Conservation (phyloP, 2,113 vertebrate species). For the Euleptes europaea region DNA sequence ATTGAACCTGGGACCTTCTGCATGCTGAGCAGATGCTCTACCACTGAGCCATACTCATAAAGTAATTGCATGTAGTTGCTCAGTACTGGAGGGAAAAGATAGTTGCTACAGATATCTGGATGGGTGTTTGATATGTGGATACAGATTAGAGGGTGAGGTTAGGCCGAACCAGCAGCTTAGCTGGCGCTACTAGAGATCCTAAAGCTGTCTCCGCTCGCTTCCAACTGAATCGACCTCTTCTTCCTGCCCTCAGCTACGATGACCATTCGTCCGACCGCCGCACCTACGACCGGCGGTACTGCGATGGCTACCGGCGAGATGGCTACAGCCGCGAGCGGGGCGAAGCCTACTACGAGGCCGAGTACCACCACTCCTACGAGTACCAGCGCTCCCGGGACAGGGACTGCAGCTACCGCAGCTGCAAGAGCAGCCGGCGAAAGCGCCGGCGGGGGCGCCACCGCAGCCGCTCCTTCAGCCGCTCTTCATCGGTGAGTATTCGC, state of each 20-base stretch:
- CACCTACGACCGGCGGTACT: slow-evolving; percentile 86
- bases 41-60: not conserved
- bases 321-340: slow-evolving; percentile 86
- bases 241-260: slow-evolving; percentile 75
- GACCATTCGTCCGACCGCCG: slow-evolving; percentile 87
- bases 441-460: slow-evolving; percentile 94
- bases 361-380: slow-evolving; percentile 86
- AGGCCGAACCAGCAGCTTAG: not conserved
- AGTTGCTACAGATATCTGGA: not conserved
- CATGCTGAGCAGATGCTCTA: not conserved
- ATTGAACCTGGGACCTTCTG: not conserved
- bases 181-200: not conserved
- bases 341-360: slow-evolving; percentile 83
- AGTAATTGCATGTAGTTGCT: too few species aligned
- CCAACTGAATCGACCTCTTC: fast-evolving
- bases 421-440: slow-evolving; percentile 96
- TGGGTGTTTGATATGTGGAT: not conserved
- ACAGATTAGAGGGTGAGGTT: not conserved
- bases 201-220: fast-evolving
- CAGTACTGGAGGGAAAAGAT: too few species aligned
- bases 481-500: slow-evolving; percentile 95
- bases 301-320: slow-evolving; percentile 86
- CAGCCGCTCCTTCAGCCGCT: slow-evolving; percentile 96
- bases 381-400: slow-evolving; percentile 81
- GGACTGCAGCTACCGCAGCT: slow-evolving; percentile 86